Conservation (phyloP, 2,888 invertebrate species). For the Matsumyia berberina region DNA sequence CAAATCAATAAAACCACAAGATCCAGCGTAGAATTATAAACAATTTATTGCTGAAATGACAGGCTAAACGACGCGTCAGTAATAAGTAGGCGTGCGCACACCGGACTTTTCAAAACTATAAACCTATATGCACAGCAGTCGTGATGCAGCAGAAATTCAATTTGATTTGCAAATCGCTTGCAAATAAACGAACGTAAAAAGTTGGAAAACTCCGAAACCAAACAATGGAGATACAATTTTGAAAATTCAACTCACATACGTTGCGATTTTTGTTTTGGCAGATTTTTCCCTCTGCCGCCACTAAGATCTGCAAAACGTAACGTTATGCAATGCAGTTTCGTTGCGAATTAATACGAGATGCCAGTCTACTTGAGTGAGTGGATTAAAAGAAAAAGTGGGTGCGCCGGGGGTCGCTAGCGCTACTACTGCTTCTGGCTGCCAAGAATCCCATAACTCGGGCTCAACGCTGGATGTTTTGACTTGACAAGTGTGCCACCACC, state of each 20-base stretch:
- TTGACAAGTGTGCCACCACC: constrained; percentile 66
- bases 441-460: constrained; percentile 41
- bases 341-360: constrained; percentile 5
- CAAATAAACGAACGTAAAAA: not conserved
- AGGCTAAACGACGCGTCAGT: constrained; percentile 45
- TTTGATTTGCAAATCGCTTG: not conserved
- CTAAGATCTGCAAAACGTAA: constrained; percentile 18
- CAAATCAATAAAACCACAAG: constrained; percentile 32
- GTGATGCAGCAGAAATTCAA: not conserved
- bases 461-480: constrained; percentile 40
- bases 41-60: constrained; percentile 56
- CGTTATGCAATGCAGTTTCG: constrained; percentile 52
- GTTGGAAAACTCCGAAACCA: not conserved
- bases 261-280: constrained; percentile 52
- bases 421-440: constrained; percentile 30
- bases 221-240: constrained; percentile 45
- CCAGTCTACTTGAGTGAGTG: not conserved
- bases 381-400: constrained; percentile 19
- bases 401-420: constrained; percentile 29
- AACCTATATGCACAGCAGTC: not conserved
- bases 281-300: constrained; percentile 42
- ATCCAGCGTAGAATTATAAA: constrained; percentile 39
- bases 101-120: constrained; percentile 18
- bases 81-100: constrained; percentile 46
- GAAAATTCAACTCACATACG: constrained; percentile 65